Evolutionary conservation across 2,888 invertebrate genomes (phyloP).

Genomic region (Cryptocephalus moraei): DNA sequence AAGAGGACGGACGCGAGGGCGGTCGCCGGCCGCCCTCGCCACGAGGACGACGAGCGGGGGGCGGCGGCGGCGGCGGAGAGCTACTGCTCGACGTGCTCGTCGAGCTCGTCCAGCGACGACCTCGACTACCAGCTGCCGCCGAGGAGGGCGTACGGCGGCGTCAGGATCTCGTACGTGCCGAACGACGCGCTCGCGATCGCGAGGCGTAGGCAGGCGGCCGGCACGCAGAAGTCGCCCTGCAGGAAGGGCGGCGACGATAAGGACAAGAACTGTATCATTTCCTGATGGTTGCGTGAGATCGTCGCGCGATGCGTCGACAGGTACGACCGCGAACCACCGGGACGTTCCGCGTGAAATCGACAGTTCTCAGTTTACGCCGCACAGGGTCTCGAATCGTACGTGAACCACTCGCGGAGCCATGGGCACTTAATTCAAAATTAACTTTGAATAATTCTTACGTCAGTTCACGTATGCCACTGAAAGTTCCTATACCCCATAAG

Average conservation of each 20-base stretch:
- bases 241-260: slow-evolving; percentile 44
- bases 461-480: too few species aligned
- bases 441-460: too few species aligned
- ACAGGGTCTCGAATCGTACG: too few species aligned
- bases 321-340: too few species aligned
- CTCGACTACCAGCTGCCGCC: slow-evolving; percentile 80
- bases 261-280: slow-evolving; percentile 77
- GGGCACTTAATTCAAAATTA: too few species aligned
- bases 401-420: too few species aligned
- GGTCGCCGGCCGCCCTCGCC: background rate
- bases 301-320: too few species aligned
- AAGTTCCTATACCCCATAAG: too few species aligned
- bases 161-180: slow-evolving; percentile 85
- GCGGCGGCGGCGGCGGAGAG: slow-evolving; percentile 63
- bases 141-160: slow-evolving; percentile 74
- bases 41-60: slow-evolving; percentile 23
- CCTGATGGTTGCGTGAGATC: slow-evolving; percentile 48
- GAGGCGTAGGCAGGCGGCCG: slow-evolving; percentile 49
- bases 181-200: slow-evolving; percentile 83
- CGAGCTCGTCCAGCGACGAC: slow-evolving; percentile 76
- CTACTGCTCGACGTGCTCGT: slow-evolving; percentile 84
- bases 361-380: too few species aligned
- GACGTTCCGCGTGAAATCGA: too few species aligned
- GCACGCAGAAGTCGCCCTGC: slow-evolving; percentile 29
- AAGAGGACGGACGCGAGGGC: slow-evolving; percentile 22